Evolutionary conservation across 2,113 vertebrate species (phyloP).

Genomic region (Rhagologus leucostigma): DNA sequence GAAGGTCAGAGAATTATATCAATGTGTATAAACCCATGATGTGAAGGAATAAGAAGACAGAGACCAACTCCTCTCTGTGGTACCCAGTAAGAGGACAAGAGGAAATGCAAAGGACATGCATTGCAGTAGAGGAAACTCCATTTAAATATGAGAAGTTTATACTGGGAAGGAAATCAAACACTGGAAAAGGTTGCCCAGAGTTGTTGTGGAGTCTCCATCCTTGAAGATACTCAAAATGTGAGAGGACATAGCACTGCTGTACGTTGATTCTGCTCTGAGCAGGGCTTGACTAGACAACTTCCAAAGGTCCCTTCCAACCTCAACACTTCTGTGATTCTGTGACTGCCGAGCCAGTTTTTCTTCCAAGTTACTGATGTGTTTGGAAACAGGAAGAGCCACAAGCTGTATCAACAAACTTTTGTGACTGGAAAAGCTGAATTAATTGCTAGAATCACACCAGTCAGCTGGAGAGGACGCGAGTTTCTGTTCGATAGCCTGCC

Average conservation of each 20-base stretch:
- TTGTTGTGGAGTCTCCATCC: background rate
- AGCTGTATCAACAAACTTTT: constrained; percentile 47
- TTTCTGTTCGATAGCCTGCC: constrained; percentile 9
- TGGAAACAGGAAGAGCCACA: constrained; percentile 38
- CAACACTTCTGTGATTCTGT: background rate
- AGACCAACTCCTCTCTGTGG: background rate
- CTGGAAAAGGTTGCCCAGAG: background rate
- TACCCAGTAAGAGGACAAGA: background rate
- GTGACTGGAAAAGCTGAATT: constrained; percentile 31
- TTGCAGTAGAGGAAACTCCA: background rate
- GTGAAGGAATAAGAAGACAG: background rate
- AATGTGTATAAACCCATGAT: background rate
- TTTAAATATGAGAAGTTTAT: background rate
- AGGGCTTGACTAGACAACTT: background rate
- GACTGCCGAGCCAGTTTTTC: background rate
- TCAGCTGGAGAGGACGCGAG: background rate
- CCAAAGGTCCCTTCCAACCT: background rate
- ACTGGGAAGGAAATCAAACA: background rate
- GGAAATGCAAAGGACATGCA: background rate
- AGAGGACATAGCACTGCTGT: background rate
- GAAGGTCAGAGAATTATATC: background rate
- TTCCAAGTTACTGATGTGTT: background rate
- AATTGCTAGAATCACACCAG: constrained; percentile 37
- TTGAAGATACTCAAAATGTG: background rate
- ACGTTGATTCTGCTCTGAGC: background rate